Evolutionary conservation across 2,888 invertebrate genomes (phyloP), one percentile per base, ranked within the genome.

Genomic region (Colostygia pectinataria): DNA sequence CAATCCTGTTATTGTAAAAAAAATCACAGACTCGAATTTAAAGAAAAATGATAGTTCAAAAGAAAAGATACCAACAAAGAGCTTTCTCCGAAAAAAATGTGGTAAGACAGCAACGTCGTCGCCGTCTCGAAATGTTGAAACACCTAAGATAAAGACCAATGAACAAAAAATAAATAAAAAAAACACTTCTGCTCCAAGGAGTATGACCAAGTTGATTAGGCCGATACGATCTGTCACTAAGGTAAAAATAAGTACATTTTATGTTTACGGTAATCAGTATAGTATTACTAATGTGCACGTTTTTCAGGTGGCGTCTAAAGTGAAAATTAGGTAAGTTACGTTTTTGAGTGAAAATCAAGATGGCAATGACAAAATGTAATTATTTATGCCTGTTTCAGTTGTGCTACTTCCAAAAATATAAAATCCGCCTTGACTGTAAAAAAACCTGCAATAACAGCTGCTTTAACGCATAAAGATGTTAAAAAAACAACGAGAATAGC

Each of bases 251-350:
- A 8, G 5, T 7, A 15, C 8, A 28, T 31, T 29, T n/a, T 2
- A 24, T 39, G 4, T 8, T 23, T 23, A 12, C 5, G 6, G n/a
- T 18, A 9, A 10, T 9, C 9, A 25, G 5, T 9, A 7, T 8
- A 9, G 15, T 18, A 15, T n/a, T 25, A 32, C 10, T 41, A 9
- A 25, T 25, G 24, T 33, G 25, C 13, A 33, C 25, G 6, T 2
- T 40, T 82, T 80, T 20, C 66, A 85, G 85, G 74, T 71, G 27
- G 49, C 71, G 9, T 70, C 77, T 1, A 83, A 78, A 56, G 57
- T 71, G 33, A 46, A 54, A 12, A 45, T 67, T 33, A 74, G 77
- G 84, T 80, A 70, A 56, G 66, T 48, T 32, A 23, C 33, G 38
- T 44, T 12, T 50, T 33, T 32, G 8, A 10, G 9, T 23, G 14